Evolutionary conservation across 2,113 vertebrate genomes (phyloP), one percentile per base, ranked within the genome.

Genomic region (Enhydra lutris): DNA sequence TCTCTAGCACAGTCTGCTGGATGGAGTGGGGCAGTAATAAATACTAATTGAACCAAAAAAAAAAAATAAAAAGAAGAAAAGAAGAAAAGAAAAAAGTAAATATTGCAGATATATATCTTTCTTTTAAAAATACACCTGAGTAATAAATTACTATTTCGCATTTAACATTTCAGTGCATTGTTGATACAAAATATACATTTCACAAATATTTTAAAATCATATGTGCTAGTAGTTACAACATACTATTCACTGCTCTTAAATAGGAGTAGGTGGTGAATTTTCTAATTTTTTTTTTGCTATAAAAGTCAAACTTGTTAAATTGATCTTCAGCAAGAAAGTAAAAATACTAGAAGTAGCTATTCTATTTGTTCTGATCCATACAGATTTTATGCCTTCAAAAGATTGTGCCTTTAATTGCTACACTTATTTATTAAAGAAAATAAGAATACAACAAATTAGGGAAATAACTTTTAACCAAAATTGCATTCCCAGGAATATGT

Each of bases 401-500:
- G 29, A 0, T 45, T 69, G 50, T 83, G 4, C 7, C 24, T 94
- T 95, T 73, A 67, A 74, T 73, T 71, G 39, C 31, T 69, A 55
- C 0, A n/a, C 8, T 42, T 85, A 31, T 50, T 88, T 86, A 26
- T 90, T 89, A 34, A 67, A 79, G 80, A 91, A 93, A 95, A 26
- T 57, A 52, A 78, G 61, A 84, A 39, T 57, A 12, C 5, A 55
- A 26, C 1, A 85, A 95, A 63, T 81, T 20, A 93, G 1, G 4
- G 24, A 14, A 91, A 74, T 97, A 93, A 97, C 7, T 36, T 84
- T 55, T 88, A 57, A 74, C 36, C 55, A 45, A 93, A 97, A 93
- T 83, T 97, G 18, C 59, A 63, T 98, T 98, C 87, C 61, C 95
- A 99, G 99, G 99, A 99, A 96, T 99, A 99, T 23, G 83, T 99